Evolutionary conservation across 2,113 vertebrate species (phyloP).

Genomic region (Xyliphius kryptos): DNA sequence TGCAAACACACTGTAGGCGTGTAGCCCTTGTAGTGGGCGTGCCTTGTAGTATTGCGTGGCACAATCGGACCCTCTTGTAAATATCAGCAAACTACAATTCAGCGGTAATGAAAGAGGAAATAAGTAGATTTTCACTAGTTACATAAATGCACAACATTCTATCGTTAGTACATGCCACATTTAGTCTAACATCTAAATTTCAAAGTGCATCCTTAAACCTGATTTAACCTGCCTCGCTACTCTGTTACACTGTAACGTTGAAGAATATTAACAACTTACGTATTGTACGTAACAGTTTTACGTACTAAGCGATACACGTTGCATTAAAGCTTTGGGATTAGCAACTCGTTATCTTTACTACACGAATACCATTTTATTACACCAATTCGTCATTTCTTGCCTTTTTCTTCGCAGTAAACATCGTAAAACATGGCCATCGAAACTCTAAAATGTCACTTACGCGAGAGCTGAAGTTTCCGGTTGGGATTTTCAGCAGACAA

Average conservation of each 20-base stretch:
- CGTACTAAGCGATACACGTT: background rate
- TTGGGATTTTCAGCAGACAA: background rate
- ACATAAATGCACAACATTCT: too few species aligned
- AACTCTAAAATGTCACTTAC: background rate
- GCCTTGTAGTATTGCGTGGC: too few species aligned
- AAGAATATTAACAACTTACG: background rate
- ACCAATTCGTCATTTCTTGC: background rate
- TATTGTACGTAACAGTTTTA: background rate
- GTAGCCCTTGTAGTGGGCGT: too few species aligned
- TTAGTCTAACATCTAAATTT: too few species aligned
- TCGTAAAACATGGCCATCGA: background rate
- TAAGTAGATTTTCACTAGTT: too few species aligned
- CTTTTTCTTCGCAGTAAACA: background rate
- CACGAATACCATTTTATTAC: background rate
- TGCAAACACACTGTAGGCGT: too few species aligned
- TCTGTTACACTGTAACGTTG: background rate
- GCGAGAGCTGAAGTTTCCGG: background rate
- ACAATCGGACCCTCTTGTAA: too few species aligned
- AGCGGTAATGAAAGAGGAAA: too few species aligned
- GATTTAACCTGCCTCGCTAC: background rate
- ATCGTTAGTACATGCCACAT: too few species aligned
- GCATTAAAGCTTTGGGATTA: background rate
- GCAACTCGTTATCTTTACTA: background rate
- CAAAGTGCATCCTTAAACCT: too few species aligned
- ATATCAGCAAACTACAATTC: too few species aligned